Conservation (phyloP, 2,797 vertebrate species). For the Megaceryle alcyon region DNA sequence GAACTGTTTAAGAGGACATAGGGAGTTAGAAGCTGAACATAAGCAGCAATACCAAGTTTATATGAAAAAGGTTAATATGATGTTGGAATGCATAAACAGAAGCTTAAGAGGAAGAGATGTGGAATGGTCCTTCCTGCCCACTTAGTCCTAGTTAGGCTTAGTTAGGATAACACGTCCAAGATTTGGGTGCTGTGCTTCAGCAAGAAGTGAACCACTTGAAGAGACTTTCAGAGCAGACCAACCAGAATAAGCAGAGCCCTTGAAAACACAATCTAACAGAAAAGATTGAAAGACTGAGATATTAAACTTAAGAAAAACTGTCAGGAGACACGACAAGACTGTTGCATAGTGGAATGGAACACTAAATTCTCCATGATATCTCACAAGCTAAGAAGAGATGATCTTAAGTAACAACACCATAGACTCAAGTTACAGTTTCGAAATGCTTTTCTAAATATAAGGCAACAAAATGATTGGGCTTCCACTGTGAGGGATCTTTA, state of each 20-base stretch:
- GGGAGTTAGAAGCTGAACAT: background rate
- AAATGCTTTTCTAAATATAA: conserved; percentile 45
- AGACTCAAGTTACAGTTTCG: conserved; percentile 34
- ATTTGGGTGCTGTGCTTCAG: background rate
- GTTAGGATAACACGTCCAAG: background rate
- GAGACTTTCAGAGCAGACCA: background rate
- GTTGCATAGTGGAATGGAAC: conserved; percentile 27
- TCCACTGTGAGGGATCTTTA: background rate
- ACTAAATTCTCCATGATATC: conserved; percentile 43
- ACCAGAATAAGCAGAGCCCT: background rate
- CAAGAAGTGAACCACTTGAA: background rate
- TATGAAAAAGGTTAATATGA: background rate
- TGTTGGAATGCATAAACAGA: background rate
- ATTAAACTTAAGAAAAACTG: conserved; percentile 39
- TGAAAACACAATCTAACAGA: conserved; percentile 9
- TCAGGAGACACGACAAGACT: conserved; percentile 14
- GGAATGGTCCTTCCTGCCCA: background rate
- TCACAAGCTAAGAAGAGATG: conserved; percentile 11
- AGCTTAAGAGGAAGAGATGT: background rate
- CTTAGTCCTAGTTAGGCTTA: background rate
- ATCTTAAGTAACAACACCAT: conserved; percentile 20
- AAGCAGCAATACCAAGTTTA: background rate
- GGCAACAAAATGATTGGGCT: background rate
- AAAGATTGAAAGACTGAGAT: conserved; percentile 32
- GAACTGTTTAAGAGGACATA: background rate